A percentile compares a stretch with the other conserved stretches of the same genome.
Conservation (phyloP, 2,113 vertebrate genomes). For the Amphilophus citrinellus region DNA sequence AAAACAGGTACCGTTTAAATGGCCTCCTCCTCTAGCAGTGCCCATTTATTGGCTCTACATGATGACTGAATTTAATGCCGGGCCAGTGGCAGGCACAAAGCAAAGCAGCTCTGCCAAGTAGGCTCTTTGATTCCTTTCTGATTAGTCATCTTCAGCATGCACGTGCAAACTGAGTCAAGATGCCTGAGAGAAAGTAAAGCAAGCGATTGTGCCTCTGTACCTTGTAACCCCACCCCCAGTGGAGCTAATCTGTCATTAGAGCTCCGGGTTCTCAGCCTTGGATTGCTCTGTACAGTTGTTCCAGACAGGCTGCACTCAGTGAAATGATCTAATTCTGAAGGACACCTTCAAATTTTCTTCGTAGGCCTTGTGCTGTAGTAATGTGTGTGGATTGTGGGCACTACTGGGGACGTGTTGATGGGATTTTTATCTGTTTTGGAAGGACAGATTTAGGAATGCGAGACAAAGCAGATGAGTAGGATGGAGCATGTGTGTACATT, state of each 20-base stretch:
- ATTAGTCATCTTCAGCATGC: constrained; percentile 63
- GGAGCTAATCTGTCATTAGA: constrained; percentile 53
- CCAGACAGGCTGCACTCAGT: constrained; percentile 63
- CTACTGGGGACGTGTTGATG: constrained; percentile 43
- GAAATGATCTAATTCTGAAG: constrained; percentile 69
- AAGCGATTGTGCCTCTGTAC: constrained; percentile 29
- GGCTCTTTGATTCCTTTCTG: constrained; percentile 56
- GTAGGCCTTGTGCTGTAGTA: constrained; percentile 35
- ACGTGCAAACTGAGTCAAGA: constrained; percentile 31
- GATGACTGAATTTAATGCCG: constrained; percentile 34
- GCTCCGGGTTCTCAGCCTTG: constrained; percentile 62
- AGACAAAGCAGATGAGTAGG: constrained; percentile 34
- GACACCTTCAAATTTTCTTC: constrained; percentile 68
- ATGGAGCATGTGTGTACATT: neutral
- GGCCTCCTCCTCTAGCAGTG: constrained; percentile 1
- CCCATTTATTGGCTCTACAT: constrained; percentile 21
- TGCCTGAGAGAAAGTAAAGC: constrained; percentile 37
- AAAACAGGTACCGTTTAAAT: neutral
- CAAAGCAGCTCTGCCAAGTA: constrained; percentile 7
- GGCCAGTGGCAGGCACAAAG: constrained; percentile 20
- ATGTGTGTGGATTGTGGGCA: constrained; percentile 49
- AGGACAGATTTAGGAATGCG: constrained; percentile 43
- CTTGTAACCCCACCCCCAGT: neutral
- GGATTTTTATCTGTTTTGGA: constrained; percentile 49
- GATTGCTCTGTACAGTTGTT: constrained; percentile 55